These are phyloP conservation scores for Liolophura sinensis DNA, from an alignment of 1,140 invertebrate species.

Conservation along the genomic window DNA sequence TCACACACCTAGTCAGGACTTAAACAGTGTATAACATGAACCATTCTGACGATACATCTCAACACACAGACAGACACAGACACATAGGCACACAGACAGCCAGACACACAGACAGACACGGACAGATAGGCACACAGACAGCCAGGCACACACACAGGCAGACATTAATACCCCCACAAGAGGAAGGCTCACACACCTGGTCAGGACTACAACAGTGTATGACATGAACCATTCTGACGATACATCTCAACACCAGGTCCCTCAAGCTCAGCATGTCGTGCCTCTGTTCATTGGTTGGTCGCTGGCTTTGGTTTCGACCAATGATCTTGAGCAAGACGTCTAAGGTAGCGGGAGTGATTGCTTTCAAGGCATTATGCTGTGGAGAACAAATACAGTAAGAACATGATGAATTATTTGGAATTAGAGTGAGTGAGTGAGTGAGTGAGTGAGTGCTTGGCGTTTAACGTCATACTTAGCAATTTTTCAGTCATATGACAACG, in stretches of 20 bases:
- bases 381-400: slow-evolving; percentile 28
- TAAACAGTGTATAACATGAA: slow-evolving; percentile 63
- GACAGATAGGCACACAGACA: too few species aligned
- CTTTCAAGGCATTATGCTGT: slow-evolving; percentile 67
- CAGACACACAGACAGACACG: too few species aligned
- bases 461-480: not conserved
- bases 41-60: slow-evolving; percentile 65
- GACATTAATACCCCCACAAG: too few species aligned
- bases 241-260: slow-evolving; percentile 62
- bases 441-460: not conserved
- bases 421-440: not conserved
- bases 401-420: not conserved
- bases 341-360: slow-evolving; percentile 68
- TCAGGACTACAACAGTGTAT: slow-evolving; percentile 65
- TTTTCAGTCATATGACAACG: too few species aligned
- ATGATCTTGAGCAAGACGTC: slow-evolving; percentile 63
- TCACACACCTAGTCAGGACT: slow-evolving; percentile 65
- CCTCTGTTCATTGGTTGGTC: slow-evolving; percentile 43
- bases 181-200: slow-evolving; percentile 58
- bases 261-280: slow-evolving; percentile 58
- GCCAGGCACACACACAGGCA: too few species aligned
- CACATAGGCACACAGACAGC: too few species aligned
- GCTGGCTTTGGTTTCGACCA: slow-evolving; percentile 23
- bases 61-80: slow-evolving; percentile 59
- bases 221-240: slow-evolving; percentile 65